Evolutionary conservation across 2,797 vertebrate species (phyloP).

Genomic region (Sebastes oblongus): DNA sequence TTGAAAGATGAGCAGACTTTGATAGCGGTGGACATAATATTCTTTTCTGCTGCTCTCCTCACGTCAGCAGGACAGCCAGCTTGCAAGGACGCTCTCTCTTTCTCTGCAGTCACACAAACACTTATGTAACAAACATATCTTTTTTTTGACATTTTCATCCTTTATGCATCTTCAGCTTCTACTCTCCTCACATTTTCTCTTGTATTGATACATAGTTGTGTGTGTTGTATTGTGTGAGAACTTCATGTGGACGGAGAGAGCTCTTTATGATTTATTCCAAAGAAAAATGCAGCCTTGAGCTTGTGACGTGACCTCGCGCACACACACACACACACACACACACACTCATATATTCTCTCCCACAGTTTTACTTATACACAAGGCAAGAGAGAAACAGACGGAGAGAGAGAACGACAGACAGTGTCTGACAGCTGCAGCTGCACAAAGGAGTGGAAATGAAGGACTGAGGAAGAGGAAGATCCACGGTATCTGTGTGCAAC

Average conservation of each 20-base stretch:
- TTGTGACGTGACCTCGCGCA: slow-evolving; percentile 42
- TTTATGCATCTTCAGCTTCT: slow-evolving; percentile 3
- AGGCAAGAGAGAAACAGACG: slow-evolving; percentile 6
- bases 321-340: background rate
- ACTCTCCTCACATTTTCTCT: background rate
- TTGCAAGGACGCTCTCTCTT: slow-evolving; percentile 45
- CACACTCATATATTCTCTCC: slow-evolving; percentile 3
- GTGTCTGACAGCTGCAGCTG: slow-evolving; percentile 42
- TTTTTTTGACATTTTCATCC: background rate
- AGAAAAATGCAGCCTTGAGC: slow-evolving; percentile 70
- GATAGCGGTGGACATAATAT: slow-evolving; percentile 49
- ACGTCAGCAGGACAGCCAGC: slow-evolving; percentile 24
- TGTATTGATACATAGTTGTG: background rate
- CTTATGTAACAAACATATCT: background rate
- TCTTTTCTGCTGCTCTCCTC: slow-evolving; percentile 23
- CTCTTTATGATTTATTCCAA: slow-evolving; percentile 59
- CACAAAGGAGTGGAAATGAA: slow-evolving; percentile 29
- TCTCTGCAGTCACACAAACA: background rate
- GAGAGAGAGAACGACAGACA: background rate
- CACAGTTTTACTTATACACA: slow-evolving; percentile 30
- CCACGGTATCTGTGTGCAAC: background rate
- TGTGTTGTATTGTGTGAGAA: slow-evolving; percentile 38
- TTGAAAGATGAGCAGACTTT: slow-evolving; percentile 43
- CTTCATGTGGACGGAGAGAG: slow-evolving; percentile 20
- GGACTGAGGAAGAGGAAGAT: slow-evolving; percentile 8